phyloP scores from a whole-genome alignment of 1,140 invertebrate species.

The Medauroidea extradentata region DNA sequence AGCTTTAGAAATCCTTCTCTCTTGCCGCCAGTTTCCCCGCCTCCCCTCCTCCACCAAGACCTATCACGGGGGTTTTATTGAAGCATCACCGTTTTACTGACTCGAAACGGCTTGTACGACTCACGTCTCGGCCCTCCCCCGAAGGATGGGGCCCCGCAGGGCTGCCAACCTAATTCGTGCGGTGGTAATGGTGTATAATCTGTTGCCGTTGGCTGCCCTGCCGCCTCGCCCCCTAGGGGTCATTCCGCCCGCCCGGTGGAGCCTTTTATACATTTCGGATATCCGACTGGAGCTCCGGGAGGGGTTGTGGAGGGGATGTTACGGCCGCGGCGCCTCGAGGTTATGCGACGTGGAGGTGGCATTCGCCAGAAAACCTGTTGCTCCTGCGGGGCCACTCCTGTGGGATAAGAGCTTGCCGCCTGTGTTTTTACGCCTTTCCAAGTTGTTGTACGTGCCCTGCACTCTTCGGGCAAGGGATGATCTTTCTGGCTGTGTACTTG shows the following conservation, averaged over 20 bases:
- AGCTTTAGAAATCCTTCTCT: background rate
- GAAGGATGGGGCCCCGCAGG: background rate
- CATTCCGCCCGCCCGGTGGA: background rate
- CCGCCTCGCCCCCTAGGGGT: background rate
- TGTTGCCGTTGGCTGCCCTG: conserved; percentile 14
- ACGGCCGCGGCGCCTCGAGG: no score
- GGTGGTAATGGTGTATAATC: conserved; percentile 47
- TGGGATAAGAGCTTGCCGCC: no score
- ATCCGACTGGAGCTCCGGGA: no score
- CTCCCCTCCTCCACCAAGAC: no score
- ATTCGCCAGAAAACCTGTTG: no score
- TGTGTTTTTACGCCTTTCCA: no score
- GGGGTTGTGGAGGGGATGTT: no score
- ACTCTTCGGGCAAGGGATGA: no score
- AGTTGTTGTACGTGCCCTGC: no score
- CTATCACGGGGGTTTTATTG: conserved; percentile 35
- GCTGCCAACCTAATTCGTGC: conserved; percentile 41
- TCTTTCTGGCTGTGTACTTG: no score
- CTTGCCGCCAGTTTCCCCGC: background rate
- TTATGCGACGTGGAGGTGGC: no score
- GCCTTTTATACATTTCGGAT: background rate
- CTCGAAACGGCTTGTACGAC: conserved; percentile 48
- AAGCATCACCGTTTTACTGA: conserved; percentile 48
- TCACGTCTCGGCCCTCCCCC: background rate
- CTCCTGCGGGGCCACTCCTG: no score